These are phyloP conservation scores for Muscina levida DNA, from an alignment of 2,888 invertebrate species.

Conservation along the genomic window DNA sequence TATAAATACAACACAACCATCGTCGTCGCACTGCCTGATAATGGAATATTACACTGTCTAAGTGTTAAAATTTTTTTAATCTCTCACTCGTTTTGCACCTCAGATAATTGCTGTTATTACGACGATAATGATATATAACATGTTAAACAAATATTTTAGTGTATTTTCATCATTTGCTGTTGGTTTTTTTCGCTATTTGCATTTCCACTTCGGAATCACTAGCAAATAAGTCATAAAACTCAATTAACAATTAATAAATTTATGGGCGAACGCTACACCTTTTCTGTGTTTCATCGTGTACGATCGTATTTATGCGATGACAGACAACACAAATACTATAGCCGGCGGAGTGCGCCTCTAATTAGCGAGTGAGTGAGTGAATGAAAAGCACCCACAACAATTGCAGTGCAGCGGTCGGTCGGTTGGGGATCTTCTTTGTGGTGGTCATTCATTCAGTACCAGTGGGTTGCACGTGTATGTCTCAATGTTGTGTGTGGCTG, in stretches of 20 bases:
- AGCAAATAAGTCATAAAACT: conserved; percentile 12
- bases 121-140: conserved; percentile 1
- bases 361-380: too few relatives aligned
- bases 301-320: background rate
- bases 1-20: background rate
- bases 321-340: background rate
- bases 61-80: too few relatives aligned
- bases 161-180: background rate
- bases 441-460: too few relatives aligned
- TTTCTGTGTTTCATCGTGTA: too few relatives aligned
- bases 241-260: background rate
- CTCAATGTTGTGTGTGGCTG: too few relatives aligned
- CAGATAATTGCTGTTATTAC: conserved; percentile 4
- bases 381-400: background rate
- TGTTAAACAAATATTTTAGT: conserved; percentile 12
- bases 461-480: too few relatives aligned
- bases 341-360: too few relatives aligned
- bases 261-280: too few relatives aligned
- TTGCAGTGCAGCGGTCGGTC: too few relatives aligned
- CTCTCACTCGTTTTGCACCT: too few relatives aligned
- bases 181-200: background rate
- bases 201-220: background rate
- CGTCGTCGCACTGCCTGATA: conserved; percentile 10
- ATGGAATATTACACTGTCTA: conserved; percentile 9
- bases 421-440: too few relatives aligned